Evolutionary conservation across 2,888 invertebrate species (phyloP).

Genomic region (Amphipoea lucens): DNA sequence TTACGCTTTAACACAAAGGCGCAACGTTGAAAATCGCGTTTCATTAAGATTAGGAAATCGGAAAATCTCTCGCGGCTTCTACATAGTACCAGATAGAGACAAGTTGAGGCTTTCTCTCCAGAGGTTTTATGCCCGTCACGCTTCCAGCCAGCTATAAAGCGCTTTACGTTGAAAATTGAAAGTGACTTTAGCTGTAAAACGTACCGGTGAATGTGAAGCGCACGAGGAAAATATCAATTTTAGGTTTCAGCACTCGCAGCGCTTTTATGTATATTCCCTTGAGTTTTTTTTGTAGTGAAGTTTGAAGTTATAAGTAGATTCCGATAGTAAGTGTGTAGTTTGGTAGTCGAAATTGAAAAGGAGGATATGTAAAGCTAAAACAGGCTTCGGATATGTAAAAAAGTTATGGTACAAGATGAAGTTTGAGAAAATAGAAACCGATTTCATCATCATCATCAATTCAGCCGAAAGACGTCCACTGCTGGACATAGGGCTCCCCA

Average conservation of each 20-base stretch:
- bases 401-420: conserved; percentile 13
- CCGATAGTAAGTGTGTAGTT: conserved; percentile 48
- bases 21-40: conserved; percentile 66
- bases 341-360: conserved; percentile 45
- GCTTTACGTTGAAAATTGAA: conserved; percentile 88
- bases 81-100: conserved; percentile 76
- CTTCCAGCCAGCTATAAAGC: conserved; percentile 83
- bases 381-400: conserved; percentile 4
- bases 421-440: neutral
- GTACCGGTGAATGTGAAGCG: conserved; percentile 79
- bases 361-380: conserved; percentile 20
- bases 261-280: conserved; percentile 72
- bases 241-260: conserved; percentile 72
- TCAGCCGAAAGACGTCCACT: no score
- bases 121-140: conserved; percentile 86
- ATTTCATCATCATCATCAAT: neutral
- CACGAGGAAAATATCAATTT: conserved; percentile 83
- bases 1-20: conserved; percentile 50
- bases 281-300: conserved; percentile 59
- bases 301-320: conserved; percentile 59
- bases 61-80: conserved; percentile 74
- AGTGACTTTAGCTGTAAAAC: conserved; percentile 88
- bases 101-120: conserved; percentile 77
- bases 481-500: no score
- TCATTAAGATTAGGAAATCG: conserved; percentile 67